A percentile compares a stretch with the other conserved stretches of the same genome.
Conservation (phyloP, 2,888 invertebrate species). For the Drosophila helvetica region DNA sequence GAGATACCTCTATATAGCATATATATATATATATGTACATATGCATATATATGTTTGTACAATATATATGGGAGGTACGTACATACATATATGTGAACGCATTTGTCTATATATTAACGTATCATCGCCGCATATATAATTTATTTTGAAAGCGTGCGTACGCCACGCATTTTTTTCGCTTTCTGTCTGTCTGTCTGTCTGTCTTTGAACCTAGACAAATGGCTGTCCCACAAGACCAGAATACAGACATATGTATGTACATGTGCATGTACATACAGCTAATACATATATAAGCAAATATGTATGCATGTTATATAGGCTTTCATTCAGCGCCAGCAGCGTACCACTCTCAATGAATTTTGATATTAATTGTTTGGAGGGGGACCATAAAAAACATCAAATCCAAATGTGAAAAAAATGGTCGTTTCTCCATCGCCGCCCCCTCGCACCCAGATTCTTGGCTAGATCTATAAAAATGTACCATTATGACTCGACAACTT, state of each 20-base stretch:
- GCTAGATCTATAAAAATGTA: slow-evolving; percentile 68
- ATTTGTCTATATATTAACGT: slow-evolving; percentile 40
- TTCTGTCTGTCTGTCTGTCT: slow-evolving; percentile 12
- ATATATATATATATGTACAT: slow-evolving; percentile 16
- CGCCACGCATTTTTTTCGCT: slow-evolving; percentile 63
- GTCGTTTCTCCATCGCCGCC: not conserved
- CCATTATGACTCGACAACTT: slow-evolving; percentile 74
- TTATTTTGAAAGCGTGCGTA: slow-evolving; percentile 75
- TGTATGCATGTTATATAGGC: slow-evolving; percentile 12
- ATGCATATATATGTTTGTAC: slow-evolving; percentile 9
- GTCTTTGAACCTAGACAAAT: slow-evolving; percentile 32
- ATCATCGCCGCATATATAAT: slow-evolving; percentile 59
- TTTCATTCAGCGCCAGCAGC: slow-evolving; percentile 36
- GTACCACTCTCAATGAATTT: slow-evolving; percentile 36
- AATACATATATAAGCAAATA: too few species aligned
- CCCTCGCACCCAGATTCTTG: slow-evolving; percentile 16
- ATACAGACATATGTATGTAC: slow-evolving; percentile 18
- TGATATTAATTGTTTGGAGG: slow-evolving; percentile 44
- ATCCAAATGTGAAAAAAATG: slow-evolving; percentile 2
- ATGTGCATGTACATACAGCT: not conserved
- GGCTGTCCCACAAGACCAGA: slow-evolving; percentile 18
- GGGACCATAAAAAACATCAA: slow-evolving; percentile 8
- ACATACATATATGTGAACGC: slow-evolving; percentile 11
- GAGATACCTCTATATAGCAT: slow-evolving; percentile 16
- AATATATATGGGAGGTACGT: slow-evolving; percentile 2